Conservation (phyloP, 53 echinoderm and acorn worm species). For the Stichopus horrens region DNA sequence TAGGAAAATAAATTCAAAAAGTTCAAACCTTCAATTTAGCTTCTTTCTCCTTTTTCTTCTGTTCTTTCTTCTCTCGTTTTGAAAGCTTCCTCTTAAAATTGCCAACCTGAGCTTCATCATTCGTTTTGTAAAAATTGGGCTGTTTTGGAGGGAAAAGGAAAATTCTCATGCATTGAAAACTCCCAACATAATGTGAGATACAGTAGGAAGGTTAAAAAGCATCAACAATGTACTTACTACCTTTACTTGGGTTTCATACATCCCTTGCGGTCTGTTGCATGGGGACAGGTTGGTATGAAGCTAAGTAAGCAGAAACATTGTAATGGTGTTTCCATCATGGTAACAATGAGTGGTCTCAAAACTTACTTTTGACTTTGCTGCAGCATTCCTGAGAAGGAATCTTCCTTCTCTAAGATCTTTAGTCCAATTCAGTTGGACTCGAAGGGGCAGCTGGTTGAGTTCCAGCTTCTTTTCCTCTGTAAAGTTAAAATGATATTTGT, state of each 20-base stretch:
- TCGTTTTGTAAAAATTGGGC: conserved; percentile 64
- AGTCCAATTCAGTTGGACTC: conserved; percentile 97
- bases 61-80: conserved; percentile 89
- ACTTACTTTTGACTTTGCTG: conserved; percentile 51
- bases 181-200: too few relatives aligned
- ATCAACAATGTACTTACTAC: too few relatives aligned
- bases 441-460: conserved; percentile 74
- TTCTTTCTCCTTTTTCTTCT: conserved; percentile 91
- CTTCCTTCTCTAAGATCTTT: conserved; percentile 93
- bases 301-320: too few relatives aligned
- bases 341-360: not conserved
- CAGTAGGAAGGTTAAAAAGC: too few relatives aligned
- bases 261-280: too few relatives aligned
- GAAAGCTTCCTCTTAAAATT: conserved; percentile 84
- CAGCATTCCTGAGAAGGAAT: conserved; percentile 81
- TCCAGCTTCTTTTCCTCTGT: conserved; percentile 80
- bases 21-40: conserved; percentile 76
- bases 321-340: too few relatives aligned
- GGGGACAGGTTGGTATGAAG: too few relatives aligned
- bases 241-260: too few relatives aligned
- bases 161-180: too few relatives aligned
- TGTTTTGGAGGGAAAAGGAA: conserved; percentile 5
- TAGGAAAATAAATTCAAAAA: not conserved
- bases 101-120: conserved; percentile 42
- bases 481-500: not conserved